Conservation (phyloP, 2,888 invertebrate species). For the Diarsia brunnea region DNA sequence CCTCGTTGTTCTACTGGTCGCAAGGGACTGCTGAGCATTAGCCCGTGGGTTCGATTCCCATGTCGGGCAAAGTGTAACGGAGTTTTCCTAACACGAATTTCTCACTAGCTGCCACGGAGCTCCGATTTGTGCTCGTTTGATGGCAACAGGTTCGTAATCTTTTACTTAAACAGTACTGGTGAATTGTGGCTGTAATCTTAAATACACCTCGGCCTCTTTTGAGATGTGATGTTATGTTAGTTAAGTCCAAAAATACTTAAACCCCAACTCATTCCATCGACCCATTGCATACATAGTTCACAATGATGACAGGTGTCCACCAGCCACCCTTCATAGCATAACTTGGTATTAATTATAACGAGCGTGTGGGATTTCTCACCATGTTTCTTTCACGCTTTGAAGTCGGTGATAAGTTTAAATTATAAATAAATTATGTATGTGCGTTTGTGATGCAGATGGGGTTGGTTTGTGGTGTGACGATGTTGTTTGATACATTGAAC, state of each 20-base stretch:
- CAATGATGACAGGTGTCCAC: conserved; percentile 49
- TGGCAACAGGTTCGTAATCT: too few relatives aligned
- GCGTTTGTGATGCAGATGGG: conserved; percentile 37
- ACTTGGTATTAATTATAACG: conserved; percentile 60
- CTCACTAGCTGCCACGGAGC: too few relatives aligned
- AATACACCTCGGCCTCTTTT: too few relatives aligned
- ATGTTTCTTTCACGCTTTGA: conserved; percentile 53
- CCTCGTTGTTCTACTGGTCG: too few relatives aligned
- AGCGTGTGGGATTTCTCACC: conserved; percentile 64
- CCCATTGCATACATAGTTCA: conserved; percentile 42
- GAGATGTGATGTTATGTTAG: too few relatives aligned
- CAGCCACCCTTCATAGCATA: conserved; percentile 45
- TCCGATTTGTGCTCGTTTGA: too few relatives aligned
- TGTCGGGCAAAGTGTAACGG: too few relatives aligned
- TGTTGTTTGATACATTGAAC: conserved; percentile 10
- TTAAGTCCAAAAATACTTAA: conserved; percentile 8
- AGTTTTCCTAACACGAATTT: too few relatives aligned
- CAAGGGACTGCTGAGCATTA: too few relatives aligned
- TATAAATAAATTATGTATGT: conserved; percentile 62
- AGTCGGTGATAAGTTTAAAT: conserved; percentile 61
- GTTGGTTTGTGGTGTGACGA: conserved; percentile 24
- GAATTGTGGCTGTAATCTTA: too few relatives aligned
- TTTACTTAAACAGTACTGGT: too few relatives aligned
- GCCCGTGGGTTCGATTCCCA: too few relatives aligned
- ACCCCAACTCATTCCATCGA: conserved; percentile 23